A percentile compares a stretch with the other conserved stretches of the same genome.
These are phyloP conservation scores for Petrolisthes cinctipes DNA, from an alignment of 2,888 invertebrate species.

Conservation along the genomic window DNA sequence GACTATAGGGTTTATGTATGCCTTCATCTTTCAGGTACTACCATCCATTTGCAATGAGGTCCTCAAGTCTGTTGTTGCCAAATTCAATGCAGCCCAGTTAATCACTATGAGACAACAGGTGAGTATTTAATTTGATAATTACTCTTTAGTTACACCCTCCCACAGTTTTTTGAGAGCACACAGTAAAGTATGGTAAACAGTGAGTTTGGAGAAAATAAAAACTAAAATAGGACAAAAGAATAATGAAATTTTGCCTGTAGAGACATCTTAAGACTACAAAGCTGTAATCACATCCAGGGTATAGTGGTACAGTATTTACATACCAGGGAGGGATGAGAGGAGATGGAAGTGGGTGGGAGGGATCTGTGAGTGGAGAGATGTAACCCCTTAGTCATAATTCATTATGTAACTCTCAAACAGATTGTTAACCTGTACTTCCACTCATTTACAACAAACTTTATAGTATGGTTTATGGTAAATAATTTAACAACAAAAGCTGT, in stretches of 20 bases:
- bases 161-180: not conserved
- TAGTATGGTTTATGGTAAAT: not conserved
- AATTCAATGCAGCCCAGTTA: conserved; percentile 98
- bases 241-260: no score
- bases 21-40: conserved; percentile 72
- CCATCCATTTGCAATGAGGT: conserved; percentile 99
- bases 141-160: not conserved
- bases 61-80: conserved; percentile 97
- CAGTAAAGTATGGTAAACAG: not conserved
- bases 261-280: no score
- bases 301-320: no score
- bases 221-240: no score
- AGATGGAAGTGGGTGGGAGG: no score
- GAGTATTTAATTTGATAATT: conserved; percentile 51
- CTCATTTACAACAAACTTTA: not conserved
- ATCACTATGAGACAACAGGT: conserved; percentile 98
- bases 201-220: no score
- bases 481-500: not conserved
- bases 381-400: no score
- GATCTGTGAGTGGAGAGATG: no score
- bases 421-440: no score
- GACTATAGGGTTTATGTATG: not conserved
- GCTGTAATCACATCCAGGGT: no score
- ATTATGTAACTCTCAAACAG: not conserved
- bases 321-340: no score